Conservation (phyloP, 1,140 invertebrate genomes). For the Venustaconcha ellipsiformis region DNA sequence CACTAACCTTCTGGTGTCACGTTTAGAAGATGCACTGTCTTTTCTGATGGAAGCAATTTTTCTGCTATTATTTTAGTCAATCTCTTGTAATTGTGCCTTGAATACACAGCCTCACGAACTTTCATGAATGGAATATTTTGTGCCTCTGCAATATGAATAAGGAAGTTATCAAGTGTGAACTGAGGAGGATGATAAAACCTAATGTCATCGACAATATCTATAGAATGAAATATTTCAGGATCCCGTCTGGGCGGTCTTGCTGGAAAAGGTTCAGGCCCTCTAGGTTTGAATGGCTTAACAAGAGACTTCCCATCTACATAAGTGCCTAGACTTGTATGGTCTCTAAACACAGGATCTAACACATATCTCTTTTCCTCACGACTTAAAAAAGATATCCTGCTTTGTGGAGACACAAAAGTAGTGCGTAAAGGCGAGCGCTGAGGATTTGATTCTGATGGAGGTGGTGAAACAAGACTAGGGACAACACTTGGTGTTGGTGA, state of each 20-base stretch:
- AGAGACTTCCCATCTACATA: conserved; percentile 62
- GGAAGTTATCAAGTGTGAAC: conserved; percentile 63
- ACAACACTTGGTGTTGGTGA: conserved; percentile 52
- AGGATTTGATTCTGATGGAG: conserved; percentile 54
- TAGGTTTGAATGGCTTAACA: conserved; percentile 58
- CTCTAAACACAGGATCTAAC: conserved; percentile 59
- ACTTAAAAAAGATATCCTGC: conserved; percentile 41
- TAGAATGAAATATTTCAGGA: conserved; percentile 44
- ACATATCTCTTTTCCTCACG: conserved; percentile 58
- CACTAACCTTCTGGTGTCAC: conserved; percentile 51
- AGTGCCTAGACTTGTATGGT: conserved; percentile 55
- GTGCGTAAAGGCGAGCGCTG: conserved; percentile 7
- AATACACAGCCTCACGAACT: conserved; percentile 53
- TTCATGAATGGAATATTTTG: conserved; percentile 45
- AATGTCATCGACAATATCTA: conserved; percentile 52
- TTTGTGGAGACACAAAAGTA: conserved; percentile 36
- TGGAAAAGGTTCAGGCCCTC: conserved; percentile 61
- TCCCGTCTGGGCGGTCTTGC: conserved; percentile 42
- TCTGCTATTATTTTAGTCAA: conserved; percentile 58
- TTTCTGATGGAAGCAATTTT: conserved; percentile 25
- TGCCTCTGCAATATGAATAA: conserved; percentile 47
- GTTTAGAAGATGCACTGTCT: conserved; percentile 33
- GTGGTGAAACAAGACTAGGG: conserved; percentile 57
- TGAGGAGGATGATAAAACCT: conserved; percentile 56
- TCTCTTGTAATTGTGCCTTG: conserved; percentile 63